Percentiles rank a stretch among this genome's conserved stretches.
phyloP scores from a whole-genome alignment of 2,888 invertebrate species.

The Drosophila hamatofila region DNA sequence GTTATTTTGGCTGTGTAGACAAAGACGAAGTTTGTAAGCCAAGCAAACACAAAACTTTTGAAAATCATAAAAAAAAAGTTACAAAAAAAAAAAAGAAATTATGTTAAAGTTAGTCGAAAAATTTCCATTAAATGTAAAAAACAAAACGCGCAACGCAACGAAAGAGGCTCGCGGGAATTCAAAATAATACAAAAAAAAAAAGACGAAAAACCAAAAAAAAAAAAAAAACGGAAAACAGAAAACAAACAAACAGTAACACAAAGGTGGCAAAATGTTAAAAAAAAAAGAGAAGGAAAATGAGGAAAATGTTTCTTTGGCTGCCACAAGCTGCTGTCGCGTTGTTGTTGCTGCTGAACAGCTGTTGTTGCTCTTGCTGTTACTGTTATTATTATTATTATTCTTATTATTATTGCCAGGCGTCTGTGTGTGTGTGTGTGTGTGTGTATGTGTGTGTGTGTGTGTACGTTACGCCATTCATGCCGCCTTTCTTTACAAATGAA shows the following conservation, averaged over 20 bases:
- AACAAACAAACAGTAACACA: conserved; percentile 18
- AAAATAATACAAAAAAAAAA: conserved; percentile 9
- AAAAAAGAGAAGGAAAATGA: conserved; percentile 3
- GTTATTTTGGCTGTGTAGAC: conserved; percentile 38
- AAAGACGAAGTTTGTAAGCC: conserved; percentile 27
- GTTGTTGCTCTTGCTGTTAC: conserved; percentile 41
- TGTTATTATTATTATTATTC: conserved; percentile 34
- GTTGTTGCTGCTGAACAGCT: conserved; percentile 37
- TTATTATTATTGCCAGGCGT: conserved; percentile 11
- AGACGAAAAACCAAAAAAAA: background rate
- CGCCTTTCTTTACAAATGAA: conserved; percentile 30
- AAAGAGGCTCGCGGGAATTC: conserved; percentile 37
- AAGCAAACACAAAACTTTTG: background rate
- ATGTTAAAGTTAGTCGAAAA: conserved; percentile 30
- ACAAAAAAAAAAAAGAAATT: background rate
- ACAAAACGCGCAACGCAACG: conserved; percentile 6
- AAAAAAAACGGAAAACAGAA: conserved; percentile 5
- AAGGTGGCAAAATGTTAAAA: conserved; percentile 39
- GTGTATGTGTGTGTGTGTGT: conserved; percentile 19
- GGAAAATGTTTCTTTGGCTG: conserved; percentile 40
- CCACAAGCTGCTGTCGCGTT: conserved; percentile 32
- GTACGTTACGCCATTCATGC: conserved; percentile 50
- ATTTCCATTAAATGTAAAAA: conserved; percentile 42
- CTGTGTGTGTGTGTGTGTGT: conserved; percentile 14
- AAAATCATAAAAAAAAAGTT: background rate